A percentile compares a stretch with the other conserved stretches of the same genome.
Evolutionary conservation across 2,113 vertebrate species (phyloP).

Genomic region (Picathartes gymnocephalus): DNA sequence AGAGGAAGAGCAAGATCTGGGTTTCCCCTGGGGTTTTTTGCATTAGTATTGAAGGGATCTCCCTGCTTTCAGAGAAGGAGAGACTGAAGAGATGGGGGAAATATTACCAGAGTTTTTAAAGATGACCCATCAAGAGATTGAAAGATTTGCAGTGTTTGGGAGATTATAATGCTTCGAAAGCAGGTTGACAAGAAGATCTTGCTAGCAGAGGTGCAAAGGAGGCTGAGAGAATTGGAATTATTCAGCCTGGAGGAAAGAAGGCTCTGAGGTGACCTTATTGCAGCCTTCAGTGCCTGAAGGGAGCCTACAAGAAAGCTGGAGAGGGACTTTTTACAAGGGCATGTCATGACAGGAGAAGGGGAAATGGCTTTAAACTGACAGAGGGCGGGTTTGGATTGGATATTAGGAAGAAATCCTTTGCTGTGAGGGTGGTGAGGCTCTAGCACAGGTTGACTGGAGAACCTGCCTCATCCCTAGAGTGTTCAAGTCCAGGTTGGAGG

Average conservation of each 20-base stretch:
- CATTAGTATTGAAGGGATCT: background rate
- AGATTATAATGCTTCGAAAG: background rate
- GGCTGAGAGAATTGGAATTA: background rate
- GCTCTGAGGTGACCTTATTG: background rate
- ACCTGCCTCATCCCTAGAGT: background rate
- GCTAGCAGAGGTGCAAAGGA: background rate
- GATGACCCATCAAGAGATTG: background rate
- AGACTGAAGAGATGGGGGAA: background rate
- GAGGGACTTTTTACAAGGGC: background rate
- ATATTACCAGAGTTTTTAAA: background rate
- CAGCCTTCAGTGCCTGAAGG: background rate
- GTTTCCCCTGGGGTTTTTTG: background rate
- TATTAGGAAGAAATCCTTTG: background rate
- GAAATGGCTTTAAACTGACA: background rate
- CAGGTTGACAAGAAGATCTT: background rate
- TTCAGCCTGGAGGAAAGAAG: background rate
- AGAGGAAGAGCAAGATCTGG: background rate
- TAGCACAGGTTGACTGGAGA: background rate
- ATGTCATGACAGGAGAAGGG: background rate
- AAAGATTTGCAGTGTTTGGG: background rate
- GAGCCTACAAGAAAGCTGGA: background rate
- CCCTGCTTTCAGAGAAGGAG: background rate
- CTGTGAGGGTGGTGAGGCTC: background rate
- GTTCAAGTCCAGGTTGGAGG: background rate
- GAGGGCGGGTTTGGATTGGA: background rate